Evolutionary conservation across 2,888 invertebrate species (phyloP).

Genomic region (Oxycera nigricornis): DNA sequence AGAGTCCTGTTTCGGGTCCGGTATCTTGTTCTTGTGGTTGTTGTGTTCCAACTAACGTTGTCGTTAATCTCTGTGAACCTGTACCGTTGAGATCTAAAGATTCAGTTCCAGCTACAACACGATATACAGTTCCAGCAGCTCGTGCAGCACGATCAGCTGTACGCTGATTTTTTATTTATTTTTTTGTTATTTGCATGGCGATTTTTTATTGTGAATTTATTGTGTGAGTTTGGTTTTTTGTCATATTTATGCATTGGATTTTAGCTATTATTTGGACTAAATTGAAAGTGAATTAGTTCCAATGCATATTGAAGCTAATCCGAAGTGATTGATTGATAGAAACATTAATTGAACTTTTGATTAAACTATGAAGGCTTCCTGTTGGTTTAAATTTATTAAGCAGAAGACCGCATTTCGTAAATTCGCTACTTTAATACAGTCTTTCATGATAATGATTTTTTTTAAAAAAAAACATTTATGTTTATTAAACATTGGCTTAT

Average conservation of each 20-base stretch:
- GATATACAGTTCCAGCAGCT: constrained; percentile 79
- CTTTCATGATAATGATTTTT: too few relatives aligned
- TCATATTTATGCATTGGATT: background rate
- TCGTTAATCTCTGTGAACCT: constrained; percentile 42
- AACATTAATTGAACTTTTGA: too few relatives aligned
- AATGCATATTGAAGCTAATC: too few relatives aligned
- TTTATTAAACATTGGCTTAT: too few relatives aligned
- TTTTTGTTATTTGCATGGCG: constrained; percentile 39
- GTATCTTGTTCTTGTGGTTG: constrained; percentile 34
- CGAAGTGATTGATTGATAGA: too few relatives aligned
- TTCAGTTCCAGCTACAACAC: constrained; percentile 80
- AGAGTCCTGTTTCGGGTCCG: constrained; percentile 39
- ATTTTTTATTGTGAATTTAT: constrained; percentile 13
- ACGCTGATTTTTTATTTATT: constrained; percentile 64
- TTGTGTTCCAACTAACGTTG: constrained; percentile 24
- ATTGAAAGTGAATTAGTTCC: too few relatives aligned
- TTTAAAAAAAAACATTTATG: too few relatives aligned
- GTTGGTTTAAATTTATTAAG: too few relatives aligned
- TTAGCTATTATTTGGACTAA: too few relatives aligned
- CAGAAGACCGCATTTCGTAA: too few relatives aligned
- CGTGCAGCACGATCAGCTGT: constrained; percentile 82
- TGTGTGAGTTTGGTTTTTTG: constrained; percentile 6
- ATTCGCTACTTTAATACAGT: too few relatives aligned
- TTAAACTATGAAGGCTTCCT: too few relatives aligned
- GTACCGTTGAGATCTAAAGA: constrained; percentile 65